Percentiles rank a stretch among this genome's conserved stretches.
phyloP scores from a whole-genome alignment of 2,888 invertebrate species.

The Glyphotaelius pellucidus region DNA sequence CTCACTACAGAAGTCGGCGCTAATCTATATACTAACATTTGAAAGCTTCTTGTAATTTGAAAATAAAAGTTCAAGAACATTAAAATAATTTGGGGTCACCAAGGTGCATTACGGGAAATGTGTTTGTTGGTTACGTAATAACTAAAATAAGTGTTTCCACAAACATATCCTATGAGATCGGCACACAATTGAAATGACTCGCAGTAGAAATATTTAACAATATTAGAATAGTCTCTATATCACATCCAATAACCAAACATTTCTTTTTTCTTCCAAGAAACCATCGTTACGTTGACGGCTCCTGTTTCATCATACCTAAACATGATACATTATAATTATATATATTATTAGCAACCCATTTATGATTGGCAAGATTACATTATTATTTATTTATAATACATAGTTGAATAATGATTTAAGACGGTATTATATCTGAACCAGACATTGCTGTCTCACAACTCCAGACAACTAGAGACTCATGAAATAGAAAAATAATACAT shows the following conservation, averaged over 20 bases:
- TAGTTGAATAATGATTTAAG: neutral
- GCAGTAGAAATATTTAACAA: slow-evolving; percentile 30
- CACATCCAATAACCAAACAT: neutral
- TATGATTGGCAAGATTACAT: slow-evolving; percentile 2
- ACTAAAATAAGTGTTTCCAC: neutral
- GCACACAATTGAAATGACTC: slow-evolving; percentile 33
- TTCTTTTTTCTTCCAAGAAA: neutral
- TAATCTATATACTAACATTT: neutral
- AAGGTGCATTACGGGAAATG: neutral
- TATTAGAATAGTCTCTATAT: slow-evolving; percentile 26
- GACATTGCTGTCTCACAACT: neutral
- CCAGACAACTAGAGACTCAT: neutral
- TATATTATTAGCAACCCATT: neutral
- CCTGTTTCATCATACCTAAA: neutral
- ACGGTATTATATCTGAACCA: neutral
- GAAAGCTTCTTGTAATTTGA: neutral
- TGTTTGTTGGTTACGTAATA: neutral
- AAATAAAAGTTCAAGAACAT: neutral
- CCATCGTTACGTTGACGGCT: neutral
- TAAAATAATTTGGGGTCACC: neutral
- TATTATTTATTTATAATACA: neutral
- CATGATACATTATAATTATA: neutral
- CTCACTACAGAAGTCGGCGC: neutral
- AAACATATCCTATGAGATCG: slow-evolving; percentile 30
- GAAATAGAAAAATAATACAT: neutral